Evolutionary conservation across 2,888 invertebrate species (phyloP), one percentile per base, ranked within the genome.

Genomic region (Drosophila lacicola): DNA sequence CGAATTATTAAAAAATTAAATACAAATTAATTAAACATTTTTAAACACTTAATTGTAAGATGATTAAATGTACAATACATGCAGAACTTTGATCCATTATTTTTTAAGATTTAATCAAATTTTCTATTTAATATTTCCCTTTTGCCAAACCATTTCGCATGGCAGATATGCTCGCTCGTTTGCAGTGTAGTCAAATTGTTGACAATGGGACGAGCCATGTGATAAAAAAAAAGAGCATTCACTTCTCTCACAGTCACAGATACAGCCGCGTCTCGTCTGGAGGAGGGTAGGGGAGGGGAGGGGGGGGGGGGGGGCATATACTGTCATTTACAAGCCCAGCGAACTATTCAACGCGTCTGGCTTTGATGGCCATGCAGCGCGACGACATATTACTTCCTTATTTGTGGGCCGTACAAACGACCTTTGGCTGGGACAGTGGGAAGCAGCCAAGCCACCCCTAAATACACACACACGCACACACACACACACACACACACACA

Each of bases 351-450:
- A 55, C 63, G 70, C 46, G 80, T 89, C 90, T 90, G 90, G 70
- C 58, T 76, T 78, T 87, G 89, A 89, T 89, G 78, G 78, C 79
- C 82, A 60, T 64, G 63, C 68, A 79, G 67, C 72, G 69, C 72
- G 69, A 58, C 89, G 89, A 90, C 89, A 89, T 90, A 89, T 89
- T 89, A 90, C 90, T 89, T 89, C 89, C 89, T 90, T 87, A 85
- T 89, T 90, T 90, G 89, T 88, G 84, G 89, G 79, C 81, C 63
- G 62, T 60, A 61, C 67, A 67, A 11, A 56, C 78, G 67, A 89
- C 82, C 82, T 83, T 84, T 89, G 56, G 66, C 66, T 66, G 47
- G 33, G 58, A 25, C 56, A 41, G 37, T 25, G 65, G 19, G 47
- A 29, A 8, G 36, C 72, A 61, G 46, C 60, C 65, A 49, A 46